A percentile compares a stretch with the other conserved stretches of the same genome.
These are phyloP conservation scores for Lithodes maja DNA, from an alignment of 2,888 invertebrate species.

Conservation along the genomic window DNA sequence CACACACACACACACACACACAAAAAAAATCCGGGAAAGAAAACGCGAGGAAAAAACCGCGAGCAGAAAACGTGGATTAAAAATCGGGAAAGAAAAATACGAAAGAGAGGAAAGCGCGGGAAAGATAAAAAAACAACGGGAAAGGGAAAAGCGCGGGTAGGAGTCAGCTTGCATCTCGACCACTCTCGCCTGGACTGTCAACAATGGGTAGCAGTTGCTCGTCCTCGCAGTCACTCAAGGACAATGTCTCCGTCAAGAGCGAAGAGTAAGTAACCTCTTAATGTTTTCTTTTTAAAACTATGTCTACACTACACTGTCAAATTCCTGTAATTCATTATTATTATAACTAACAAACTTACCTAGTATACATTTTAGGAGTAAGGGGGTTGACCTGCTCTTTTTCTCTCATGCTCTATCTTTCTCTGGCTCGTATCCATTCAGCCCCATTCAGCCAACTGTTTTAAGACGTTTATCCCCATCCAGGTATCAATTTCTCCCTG, in stretches of 20 bases:
- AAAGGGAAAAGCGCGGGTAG: constrained; percentile 13
- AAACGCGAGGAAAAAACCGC: background rate
- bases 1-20: background rate
- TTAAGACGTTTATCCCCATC: no score
- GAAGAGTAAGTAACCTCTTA: constrained; percentile 67
- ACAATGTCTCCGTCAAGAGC: constrained; percentile 69
- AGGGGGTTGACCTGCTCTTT: no score
- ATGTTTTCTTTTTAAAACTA: no score
- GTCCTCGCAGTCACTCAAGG: constrained; percentile 67
- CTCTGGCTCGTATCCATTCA: no score
- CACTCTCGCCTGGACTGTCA: constrained; percentile 39
- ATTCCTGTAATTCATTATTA: no score
- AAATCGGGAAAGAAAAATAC: background rate
- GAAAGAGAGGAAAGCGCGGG: background rate
- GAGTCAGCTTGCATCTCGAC: background rate
- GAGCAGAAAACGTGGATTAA: background rate
- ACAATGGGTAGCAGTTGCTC: constrained; percentile 70
- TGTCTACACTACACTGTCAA: no score
- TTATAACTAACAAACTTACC: no score
- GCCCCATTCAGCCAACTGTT: no score
- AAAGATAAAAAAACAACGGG: background rate
- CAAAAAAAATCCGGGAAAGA: background rate
- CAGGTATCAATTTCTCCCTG: no score
- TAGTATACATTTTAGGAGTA: no score
- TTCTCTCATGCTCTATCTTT: no score